These are phyloP conservation scores for Gobiocypris rarus DNA, from an alignment of 2,113 vertebrate genomes.

Conservation along the genomic window DNA sequence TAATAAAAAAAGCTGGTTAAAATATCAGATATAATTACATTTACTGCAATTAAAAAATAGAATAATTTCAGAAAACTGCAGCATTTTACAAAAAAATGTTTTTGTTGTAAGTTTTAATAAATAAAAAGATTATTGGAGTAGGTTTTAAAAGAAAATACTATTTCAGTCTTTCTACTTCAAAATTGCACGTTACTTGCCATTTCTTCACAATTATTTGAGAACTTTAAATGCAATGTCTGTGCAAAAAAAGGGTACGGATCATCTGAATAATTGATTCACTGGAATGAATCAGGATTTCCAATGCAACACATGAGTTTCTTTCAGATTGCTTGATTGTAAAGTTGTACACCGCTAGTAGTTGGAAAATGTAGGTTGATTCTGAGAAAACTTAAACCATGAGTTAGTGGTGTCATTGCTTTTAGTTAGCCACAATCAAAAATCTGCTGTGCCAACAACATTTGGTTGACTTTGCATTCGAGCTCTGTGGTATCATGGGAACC, in stretches of 20 bases:
- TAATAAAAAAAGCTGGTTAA: background rate
- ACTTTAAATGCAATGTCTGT: no score
- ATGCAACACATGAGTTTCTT: background rate
- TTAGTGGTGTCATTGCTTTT: background rate
- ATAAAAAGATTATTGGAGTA: no score
- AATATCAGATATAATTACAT: background rate
- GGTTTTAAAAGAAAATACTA: no score
- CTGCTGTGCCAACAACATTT: conserved; percentile 50
- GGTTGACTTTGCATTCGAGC: conserved; percentile 48
- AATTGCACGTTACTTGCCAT: no score
- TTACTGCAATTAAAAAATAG: no score
- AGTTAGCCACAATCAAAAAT: conserved; percentile 35
- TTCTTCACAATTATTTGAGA: no score
- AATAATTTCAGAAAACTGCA: no score
- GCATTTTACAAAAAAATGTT: no score
- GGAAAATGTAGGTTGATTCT: background rate
- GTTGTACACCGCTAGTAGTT: background rate
- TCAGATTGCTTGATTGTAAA: background rate
- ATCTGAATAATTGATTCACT: background rate
- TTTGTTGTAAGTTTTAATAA: no score
- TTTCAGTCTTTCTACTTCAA: no score
- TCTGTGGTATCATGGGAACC: conserved; percentile 26
- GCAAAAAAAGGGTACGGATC: background rate
- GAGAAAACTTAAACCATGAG: no score
- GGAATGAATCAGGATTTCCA: background rate